phyloP scores from a whole-genome alignment of 35 echinoderm and acorn worm species.

The Heliocidaris tuberculata region DNA sequence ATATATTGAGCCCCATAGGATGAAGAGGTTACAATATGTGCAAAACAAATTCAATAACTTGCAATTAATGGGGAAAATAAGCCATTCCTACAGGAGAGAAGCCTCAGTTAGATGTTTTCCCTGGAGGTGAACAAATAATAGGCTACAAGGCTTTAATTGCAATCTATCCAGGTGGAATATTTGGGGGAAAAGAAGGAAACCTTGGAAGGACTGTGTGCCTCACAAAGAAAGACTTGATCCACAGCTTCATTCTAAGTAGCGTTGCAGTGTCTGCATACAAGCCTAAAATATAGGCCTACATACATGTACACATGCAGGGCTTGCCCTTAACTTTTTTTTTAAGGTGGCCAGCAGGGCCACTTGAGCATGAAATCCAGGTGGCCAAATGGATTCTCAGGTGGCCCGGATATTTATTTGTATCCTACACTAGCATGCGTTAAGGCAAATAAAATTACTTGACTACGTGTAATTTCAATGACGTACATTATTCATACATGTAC shows the following conservation, averaged over 20 bases:
- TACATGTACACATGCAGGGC: not conserved
- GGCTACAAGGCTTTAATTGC: conserved; percentile 16
- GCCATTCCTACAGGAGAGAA: not conserved
- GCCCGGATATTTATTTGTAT: too few relatives aligned
- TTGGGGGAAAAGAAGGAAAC: not conserved
- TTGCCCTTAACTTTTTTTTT: too few relatives aligned
- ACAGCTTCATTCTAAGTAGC: not conserved
- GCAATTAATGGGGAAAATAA: not conserved
- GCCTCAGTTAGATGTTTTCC: conserved; percentile 2
- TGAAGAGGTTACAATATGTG: not conserved
- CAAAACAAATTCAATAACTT: not conserved
- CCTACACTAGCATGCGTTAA: too few relatives aligned
- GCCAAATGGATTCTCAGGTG: too few relatives aligned
- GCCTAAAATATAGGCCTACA: not conserved
- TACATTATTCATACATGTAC: too few relatives aligned
- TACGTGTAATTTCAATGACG: too few relatives aligned
- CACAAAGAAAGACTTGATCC: not conserved
- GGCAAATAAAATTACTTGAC: too few relatives aligned
- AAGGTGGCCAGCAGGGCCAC: too few relatives aligned
- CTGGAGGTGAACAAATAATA: not conserved
- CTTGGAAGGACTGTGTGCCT: not conserved
- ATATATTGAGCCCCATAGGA: not conserved
- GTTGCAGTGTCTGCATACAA: not conserved
- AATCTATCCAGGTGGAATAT: not conserved
- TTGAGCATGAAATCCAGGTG: too few relatives aligned